Base-by-base conservation (phyloP, 1,140 invertebrate species). In the Eurosta solidaginis region DNA sequence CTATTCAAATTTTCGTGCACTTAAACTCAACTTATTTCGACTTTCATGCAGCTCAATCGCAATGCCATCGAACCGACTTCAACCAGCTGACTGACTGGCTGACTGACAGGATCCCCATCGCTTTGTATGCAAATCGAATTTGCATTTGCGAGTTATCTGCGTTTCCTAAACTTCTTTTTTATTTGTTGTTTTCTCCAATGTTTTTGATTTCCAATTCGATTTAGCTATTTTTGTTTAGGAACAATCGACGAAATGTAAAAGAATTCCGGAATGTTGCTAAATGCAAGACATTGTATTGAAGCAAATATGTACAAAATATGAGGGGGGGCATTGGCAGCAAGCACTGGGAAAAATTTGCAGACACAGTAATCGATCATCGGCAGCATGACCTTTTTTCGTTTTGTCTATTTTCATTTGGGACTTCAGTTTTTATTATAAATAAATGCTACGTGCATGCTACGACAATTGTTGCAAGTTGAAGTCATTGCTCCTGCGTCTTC, bases 41-140 rank as follows among this genome's bases (percentile, higher is more conserved):
- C 73, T 40, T 40, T 22, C 6, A 42, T n/a, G 40, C 2, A 27
- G 25, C 44, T 74, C 73, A 74, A 27, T 22, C 27, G 27, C 27
- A 1, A n/a, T n/a, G 20, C 14, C 54, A 59, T 20, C 2, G 33
- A 1, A 47, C n/a, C 14, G 45, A 9, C 45, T 17, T 47, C 45
- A 47, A 47, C 12, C 3, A n/a, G n/a, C n/a, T n/a, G n/a, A n/a
- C n/a, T n/a, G n/a, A n/a, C n/a, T n/a, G n/a, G n/a, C n/a, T n/a
- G 33, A 33, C 25, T 20, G 49, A 4, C n/a, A 22, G 49, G 33
- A 27, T 45, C 73, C 44, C 27, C 22, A 47, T 25, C 50, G 76
- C 52, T 77, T 77, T 77, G 76, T 77, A 77, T 77, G 76, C 76
- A 77, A 77, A 77, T 77, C 49, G 27, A 76, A 47, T 76, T 50